Evolutionary conservation across 2,797 vertebrate genomes (phyloP).

Genomic region (Pelodytes ibericus): DNA sequence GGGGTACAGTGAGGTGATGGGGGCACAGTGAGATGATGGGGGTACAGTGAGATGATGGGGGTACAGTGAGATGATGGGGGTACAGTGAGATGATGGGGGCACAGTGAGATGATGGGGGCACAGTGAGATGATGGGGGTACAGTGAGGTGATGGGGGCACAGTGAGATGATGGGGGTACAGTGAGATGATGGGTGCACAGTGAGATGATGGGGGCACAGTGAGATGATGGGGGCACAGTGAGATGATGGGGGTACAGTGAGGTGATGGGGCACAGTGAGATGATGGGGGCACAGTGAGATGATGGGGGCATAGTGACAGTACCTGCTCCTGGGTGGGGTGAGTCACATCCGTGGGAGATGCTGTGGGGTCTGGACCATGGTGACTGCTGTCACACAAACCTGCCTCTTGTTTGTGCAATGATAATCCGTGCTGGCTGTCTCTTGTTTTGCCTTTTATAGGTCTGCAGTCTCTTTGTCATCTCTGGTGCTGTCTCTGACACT

Average conservation of each 20-base stretch:
- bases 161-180: background rate
- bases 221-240: no score
- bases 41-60: no score
- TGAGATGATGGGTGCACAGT: no score
- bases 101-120: background rate
- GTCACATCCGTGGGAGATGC: slow-evolving; percentile 39
- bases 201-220: background rate
- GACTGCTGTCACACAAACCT: slow-evolving; percentile 20
- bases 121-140: no score
- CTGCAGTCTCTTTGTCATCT: slow-evolving; percentile 23
- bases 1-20: background rate
- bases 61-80: background rate
- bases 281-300: background rate
- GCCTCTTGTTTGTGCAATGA: slow-evolving; percentile 19
- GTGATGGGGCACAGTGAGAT: background rate
- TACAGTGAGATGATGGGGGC: no score
- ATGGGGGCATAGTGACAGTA: slow-evolving; percentile 11
- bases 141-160: slow-evolving; percentile 1
- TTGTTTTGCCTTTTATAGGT: background rate
- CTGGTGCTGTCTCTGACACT: slow-evolving; percentile 1
- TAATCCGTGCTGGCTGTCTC: slow-evolving; percentile 26
- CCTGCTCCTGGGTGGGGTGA: slow-evolving; percentile 36
- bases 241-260: background rate
- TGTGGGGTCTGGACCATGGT: slow-evolving; percentile 30
- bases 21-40: no score